Evolutionary conservation across 1,140 invertebrate species (phyloP).

Genomic region (Drosophila bocqueti): DNA sequence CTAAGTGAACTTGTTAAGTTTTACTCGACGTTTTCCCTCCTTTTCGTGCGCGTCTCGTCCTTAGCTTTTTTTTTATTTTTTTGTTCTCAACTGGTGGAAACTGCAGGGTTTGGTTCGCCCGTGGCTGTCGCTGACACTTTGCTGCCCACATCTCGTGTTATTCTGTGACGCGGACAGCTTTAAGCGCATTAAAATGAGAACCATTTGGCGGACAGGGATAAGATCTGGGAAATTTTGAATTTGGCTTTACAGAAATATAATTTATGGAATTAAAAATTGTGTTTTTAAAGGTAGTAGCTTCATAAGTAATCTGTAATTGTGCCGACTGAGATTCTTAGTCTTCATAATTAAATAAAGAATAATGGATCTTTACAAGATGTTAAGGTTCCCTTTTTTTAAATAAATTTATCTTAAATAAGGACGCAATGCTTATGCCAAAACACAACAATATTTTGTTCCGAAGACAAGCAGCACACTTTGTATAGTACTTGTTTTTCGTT

Average conservation of each 20-base stretch:
- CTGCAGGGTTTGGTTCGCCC: constrained; percentile 29
- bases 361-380: background rate
- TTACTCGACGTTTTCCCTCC: constrained; percentile 30
- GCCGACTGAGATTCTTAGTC: background rate
- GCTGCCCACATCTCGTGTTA: constrained; percentile 27
- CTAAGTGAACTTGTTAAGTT: constrained; percentile 83
- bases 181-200: constrained; percentile 70
- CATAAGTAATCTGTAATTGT: background rate
- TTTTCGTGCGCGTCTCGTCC: constrained; percentile 6
- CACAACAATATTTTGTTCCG: background rate
- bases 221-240: constrained; percentile 44
- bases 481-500: background rate
- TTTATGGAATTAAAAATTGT: background rate
- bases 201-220: constrained; percentile 6
- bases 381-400: background rate
- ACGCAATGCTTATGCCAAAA: background rate
- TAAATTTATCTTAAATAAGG: too few relatives aligned
- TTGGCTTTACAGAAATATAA: constrained; percentile 7
- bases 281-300: background rate
- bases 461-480: background rate
- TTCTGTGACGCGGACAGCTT: constrained; percentile 26
- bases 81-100: constrained; percentile 44
- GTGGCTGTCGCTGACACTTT: constrained; percentile 68
- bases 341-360: background rate
- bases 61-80: constrained; percentile 47